These are phyloP conservation scores for Myrmecophaga tridactyla DNA, from an alignment of 2,113 vertebrate genomes.

Conservation along the genomic window DNA sequence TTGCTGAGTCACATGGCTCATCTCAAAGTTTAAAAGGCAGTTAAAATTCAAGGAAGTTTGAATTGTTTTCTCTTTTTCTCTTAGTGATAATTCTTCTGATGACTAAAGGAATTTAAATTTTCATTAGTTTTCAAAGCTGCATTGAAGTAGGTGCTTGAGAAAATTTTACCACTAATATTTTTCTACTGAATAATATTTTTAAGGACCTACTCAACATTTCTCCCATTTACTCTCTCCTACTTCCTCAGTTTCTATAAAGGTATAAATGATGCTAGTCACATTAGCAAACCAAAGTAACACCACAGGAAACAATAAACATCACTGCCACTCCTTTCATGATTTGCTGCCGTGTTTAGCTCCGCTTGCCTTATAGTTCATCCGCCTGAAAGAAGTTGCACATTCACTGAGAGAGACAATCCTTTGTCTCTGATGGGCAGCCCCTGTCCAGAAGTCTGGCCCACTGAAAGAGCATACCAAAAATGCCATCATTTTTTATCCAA, in stretches of 20 bases:
- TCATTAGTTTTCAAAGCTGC: neutral
- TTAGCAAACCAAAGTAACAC: conserved; percentile 55
- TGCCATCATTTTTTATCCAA: no score
- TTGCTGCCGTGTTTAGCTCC: neutral
- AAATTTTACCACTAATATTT: conserved; percentile 31
- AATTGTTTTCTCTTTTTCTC: neutral
- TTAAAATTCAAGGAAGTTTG: neutral
- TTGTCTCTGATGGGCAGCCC: neutral
- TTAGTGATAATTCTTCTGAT: neutral
- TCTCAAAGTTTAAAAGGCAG: neutral
- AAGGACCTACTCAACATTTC: conserved; percentile 53
- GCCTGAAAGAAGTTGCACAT: neutral
- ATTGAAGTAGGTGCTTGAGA: neutral
- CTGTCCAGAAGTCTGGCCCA: neutral
- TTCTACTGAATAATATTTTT: conserved; percentile 42
- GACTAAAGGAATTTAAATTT: neutral
- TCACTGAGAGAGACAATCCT: neutral
- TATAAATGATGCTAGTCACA: conserved; percentile 2
- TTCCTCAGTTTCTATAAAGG: conserved; percentile 61
- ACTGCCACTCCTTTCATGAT: conserved; percentile 35
- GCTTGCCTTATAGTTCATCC: neutral
- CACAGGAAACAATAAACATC: conserved; percentile 59
- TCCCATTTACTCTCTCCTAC: conserved; percentile 43
- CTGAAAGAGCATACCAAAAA: neutral
- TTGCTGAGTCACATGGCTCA: neutral